phyloP scores from a whole-genome alignment of 2,797 vertebrate species.

The Cryptoprocta ferox region DNA sequence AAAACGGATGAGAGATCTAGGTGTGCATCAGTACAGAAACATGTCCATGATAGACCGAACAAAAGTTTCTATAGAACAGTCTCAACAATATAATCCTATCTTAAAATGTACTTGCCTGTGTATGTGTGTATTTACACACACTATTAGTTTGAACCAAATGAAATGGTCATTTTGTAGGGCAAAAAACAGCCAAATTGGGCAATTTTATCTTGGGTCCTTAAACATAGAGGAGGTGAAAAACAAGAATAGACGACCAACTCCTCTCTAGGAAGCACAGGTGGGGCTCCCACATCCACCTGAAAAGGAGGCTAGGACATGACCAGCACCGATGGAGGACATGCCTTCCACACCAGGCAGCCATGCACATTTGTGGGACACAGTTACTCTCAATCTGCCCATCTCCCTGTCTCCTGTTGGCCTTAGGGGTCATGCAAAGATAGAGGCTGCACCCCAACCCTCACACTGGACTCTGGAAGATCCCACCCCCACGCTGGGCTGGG shows the following conservation, averaged over 20 bases:
- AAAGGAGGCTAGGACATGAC: neutral
- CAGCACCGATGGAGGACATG: neutral
- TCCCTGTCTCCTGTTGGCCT: accelerated
- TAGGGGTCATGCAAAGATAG: neutral
- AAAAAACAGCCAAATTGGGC: neutral
- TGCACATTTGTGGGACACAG: neutral
- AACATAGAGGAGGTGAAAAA: neutral
- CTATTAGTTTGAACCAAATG: neutral
- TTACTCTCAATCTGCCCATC: neutral
- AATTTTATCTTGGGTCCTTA: neutral
- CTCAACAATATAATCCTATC: neutral
- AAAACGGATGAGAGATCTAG: neutral
- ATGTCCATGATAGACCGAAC: neutral
- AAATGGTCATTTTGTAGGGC: neutral
- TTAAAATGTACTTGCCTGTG: neutral
- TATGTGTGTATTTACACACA: neutral
- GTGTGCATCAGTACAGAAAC: neutral
- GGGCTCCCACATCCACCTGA: neutral
- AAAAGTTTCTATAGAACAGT: neutral
- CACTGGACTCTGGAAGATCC: too few relatives aligned
- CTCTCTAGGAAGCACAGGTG: neutral
- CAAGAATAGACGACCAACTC: neutral
- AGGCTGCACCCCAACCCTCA: neutral
- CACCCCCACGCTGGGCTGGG: neutral
- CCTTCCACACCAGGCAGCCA: neutral